Evolutionary conservation across 2,113 vertebrate species (phyloP).

Genomic region (Cynocephalus volans): DNA sequence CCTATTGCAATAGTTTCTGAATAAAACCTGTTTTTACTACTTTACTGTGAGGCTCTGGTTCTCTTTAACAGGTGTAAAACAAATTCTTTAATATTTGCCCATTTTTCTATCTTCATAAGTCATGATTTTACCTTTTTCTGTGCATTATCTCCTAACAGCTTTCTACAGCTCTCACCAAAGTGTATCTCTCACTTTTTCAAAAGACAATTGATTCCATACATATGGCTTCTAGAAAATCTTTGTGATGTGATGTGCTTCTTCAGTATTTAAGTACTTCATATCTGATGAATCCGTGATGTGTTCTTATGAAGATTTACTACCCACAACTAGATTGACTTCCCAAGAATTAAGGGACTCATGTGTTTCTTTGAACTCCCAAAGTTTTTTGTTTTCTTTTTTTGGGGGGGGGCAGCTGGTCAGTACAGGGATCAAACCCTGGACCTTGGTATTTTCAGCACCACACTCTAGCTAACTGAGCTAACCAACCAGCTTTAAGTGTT

Average conservation of each 20-base stretch:
- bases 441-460: too few relatives aligned
- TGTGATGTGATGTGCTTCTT: conserved; percentile 29
- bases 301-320: conserved; percentile 45
- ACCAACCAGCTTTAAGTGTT: neutral
- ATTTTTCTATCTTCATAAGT: conserved; percentile 43
- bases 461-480: too few relatives aligned
- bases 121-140: conserved; percentile 53
- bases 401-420: too few relatives aligned
- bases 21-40: conserved; percentile 5
- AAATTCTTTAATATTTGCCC: conserved; percentile 41
- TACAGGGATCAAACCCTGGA: too few relatives aligned
- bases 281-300: conserved; percentile 43
- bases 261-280: neutral
- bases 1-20: neutral
- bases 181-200: conserved; percentile 46
- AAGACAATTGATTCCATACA: conserved; percentile 33
- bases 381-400: too few relatives aligned
- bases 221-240: conserved; percentile 53
- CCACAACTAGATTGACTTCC: conserved; percentile 41
- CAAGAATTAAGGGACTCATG: conserved; percentile 11
- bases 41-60: conserved; percentile 11
- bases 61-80: conserved; percentile 54
- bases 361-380: conserved; percentile 28
- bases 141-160: neutral
- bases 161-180: conserved; percentile 50